phyloP scores from a whole-genome alignment of 2,797 vertebrate species.

The Rhinophrynus dorsalis region DNA sequence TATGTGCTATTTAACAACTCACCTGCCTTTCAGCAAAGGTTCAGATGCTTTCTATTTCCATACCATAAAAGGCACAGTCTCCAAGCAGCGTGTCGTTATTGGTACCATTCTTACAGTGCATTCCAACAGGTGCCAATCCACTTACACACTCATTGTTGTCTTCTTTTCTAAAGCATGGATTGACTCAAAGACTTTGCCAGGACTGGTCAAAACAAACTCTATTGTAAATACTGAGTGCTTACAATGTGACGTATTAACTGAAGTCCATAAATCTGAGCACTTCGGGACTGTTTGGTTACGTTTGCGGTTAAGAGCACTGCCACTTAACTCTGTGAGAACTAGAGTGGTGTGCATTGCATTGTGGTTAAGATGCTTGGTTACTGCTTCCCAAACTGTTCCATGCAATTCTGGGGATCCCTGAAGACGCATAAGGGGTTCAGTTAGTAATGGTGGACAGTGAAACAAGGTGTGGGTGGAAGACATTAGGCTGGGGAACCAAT shows the following conservation, averaged over 20 bases:
- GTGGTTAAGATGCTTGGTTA: too few relatives aligned
- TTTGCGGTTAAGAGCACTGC: too few relatives aligned
- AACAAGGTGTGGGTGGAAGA: too few relatives aligned
- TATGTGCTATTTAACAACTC: background rate
- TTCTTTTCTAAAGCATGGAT: constrained; percentile 34
- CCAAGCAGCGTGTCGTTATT: constrained; percentile 13
- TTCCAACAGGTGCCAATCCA: constrained; percentile 18
- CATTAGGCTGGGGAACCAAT: too few relatives aligned
- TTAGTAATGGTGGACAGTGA: too few relatives aligned
- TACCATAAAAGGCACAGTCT: constrained; percentile 21
- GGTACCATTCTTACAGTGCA: background rate
- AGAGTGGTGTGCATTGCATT: too few relatives aligned
- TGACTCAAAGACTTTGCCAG: constrained; percentile 27
- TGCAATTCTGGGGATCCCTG: too few relatives aligned
- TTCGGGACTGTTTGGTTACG: background rate
- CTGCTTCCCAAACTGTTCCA: too few relatives aligned
- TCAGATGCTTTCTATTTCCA: constrained; percentile 6
- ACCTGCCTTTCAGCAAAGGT: constrained; percentile 8
- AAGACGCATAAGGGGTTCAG: too few relatives aligned
- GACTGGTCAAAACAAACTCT: constrained; percentile 14
- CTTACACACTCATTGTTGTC: constrained; percentile 20
- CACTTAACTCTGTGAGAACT: too few relatives aligned
- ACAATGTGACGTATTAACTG: background rate
- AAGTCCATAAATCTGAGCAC: constrained; percentile 9
- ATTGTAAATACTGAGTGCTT: constrained; percentile 23